Evolutionary conservation across 2,797 vertebrate genomes (phyloP).

Genomic region (Hoplostethus mediterraneus): DNA sequence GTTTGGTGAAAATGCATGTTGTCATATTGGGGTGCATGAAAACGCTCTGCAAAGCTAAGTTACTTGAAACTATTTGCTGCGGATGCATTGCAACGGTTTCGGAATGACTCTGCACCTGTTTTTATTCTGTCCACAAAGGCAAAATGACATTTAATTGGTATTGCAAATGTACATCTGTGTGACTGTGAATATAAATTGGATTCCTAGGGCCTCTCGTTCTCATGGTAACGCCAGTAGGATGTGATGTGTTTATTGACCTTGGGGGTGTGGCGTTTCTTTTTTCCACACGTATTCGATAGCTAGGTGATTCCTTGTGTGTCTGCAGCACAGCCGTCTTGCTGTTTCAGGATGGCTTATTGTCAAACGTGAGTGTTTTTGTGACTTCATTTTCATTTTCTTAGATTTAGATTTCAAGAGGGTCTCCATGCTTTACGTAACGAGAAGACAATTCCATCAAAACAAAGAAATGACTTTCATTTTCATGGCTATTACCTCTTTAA

Average conservation of each 20-base stretch:
- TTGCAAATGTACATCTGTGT: conserved; percentile 80
- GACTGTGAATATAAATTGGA: conserved; percentile 82
- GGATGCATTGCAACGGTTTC: conserved; percentile 44
- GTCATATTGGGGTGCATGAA: conserved; percentile 44
- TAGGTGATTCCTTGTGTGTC: conserved; percentile 51
- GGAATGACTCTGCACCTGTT: conserved; percentile 40
- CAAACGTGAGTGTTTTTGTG: neutral
- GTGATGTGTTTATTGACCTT: conserved; percentile 80
- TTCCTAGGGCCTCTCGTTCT: conserved; percentile 77
- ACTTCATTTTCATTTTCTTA: conserved; percentile 32
- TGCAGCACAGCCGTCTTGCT: conserved; percentile 14
- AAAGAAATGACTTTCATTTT: conserved; percentile 58
- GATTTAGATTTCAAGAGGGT: conserved; percentile 30
- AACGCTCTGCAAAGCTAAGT: conserved; percentile 57
- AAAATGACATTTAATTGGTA: conserved; percentile 81
- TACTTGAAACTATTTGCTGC: conserved; percentile 44
- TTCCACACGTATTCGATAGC: conserved; percentile 39
- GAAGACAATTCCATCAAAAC: conserved; percentile 54
- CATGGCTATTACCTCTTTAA: conserved; percentile 65
- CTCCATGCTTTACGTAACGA: conserved; percentile 48
- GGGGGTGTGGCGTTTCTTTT: conserved; percentile 63
- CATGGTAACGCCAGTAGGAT: conserved; percentile 82
- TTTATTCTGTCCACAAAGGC: conserved; percentile 61
- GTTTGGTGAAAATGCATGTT: conserved; percentile 52
- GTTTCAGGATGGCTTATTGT: conserved; percentile 17